phyloP scores from a whole-genome alignment of 2,797 vertebrate species.

The Cuniculus paca region DNA sequence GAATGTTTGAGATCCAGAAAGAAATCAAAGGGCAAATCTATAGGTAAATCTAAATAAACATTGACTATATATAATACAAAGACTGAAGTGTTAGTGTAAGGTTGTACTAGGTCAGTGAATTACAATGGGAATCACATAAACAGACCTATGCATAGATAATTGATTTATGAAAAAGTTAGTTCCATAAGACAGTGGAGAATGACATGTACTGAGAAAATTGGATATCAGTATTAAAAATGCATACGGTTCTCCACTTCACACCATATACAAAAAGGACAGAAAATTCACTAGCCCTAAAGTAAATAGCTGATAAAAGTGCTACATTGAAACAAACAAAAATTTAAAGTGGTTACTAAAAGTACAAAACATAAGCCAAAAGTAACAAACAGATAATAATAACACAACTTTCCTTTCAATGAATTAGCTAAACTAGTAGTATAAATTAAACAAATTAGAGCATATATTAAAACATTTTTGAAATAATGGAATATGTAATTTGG shows the following conservation, averaged over 20 bases:
- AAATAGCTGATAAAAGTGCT: not conserved
- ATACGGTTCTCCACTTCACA: not conserved
- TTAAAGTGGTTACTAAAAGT: not conserved
- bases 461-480: not conserved
- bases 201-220: not conserved
- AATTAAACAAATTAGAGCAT: not conserved
- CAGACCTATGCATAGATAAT: not conserved
- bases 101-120: not conserved
- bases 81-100: not conserved
- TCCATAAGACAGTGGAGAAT: not conserved
- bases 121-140: conserved; percentile 4
- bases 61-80: not conserved
- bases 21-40: not conserved
- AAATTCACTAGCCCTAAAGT: conserved; percentile 15
- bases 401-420: not conserved
- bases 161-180: not conserved
- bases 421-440: not conserved
- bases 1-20: not conserved
- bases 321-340: not conserved
- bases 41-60: conserved; percentile 14
- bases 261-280: not conserved
- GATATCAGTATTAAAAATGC: not conserved
- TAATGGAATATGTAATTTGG: not conserved
- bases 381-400: not conserved
- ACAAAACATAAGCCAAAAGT: not conserved